phyloP scores from a whole-genome alignment of 2,888 invertebrate genomes.

The Periphyllus acericola region DNA sequence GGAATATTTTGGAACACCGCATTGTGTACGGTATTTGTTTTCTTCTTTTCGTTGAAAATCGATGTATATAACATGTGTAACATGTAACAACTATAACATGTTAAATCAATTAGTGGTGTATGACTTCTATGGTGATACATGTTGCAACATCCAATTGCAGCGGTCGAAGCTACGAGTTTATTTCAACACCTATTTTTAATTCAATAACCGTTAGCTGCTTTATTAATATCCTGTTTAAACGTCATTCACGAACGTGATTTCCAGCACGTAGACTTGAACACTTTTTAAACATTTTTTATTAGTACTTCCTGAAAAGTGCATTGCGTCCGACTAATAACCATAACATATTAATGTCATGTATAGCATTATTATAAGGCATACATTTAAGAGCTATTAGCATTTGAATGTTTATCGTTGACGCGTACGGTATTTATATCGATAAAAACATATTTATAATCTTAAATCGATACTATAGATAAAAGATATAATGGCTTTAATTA shows the following conservation, averaged over 20 bases:
- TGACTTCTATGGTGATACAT: neutral
- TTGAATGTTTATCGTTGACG: no score
- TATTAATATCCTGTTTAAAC: constrained; percentile 10
- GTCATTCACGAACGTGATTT: neutral
- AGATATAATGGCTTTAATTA: no score
- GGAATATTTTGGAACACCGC: no score
- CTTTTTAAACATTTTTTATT: constrained; percentile 17
- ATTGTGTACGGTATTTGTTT: no score
- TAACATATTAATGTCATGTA: neutral
- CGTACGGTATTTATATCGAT: no score
- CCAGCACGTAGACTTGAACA: neutral
- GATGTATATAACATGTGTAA: neutral
- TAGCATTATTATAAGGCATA: no score
- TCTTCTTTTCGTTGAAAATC: neutral
- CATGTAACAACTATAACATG: no score
- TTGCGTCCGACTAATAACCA: neutral
- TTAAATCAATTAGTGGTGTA: neutral
- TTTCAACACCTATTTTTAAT: constrained; percentile 8
- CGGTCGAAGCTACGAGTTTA: neutral
- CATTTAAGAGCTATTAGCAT: no score
- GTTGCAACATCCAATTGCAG: neutral
- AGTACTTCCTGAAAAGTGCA: constrained; percentile 33
- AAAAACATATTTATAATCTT: no score
- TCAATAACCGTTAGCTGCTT: neutral
- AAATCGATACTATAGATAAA: no score